Evolutionary conservation across 2,797 vertebrate genomes (phyloP), one percentile per base, ranked within the genome.

Genomic region (Sebastes minor): DNA sequence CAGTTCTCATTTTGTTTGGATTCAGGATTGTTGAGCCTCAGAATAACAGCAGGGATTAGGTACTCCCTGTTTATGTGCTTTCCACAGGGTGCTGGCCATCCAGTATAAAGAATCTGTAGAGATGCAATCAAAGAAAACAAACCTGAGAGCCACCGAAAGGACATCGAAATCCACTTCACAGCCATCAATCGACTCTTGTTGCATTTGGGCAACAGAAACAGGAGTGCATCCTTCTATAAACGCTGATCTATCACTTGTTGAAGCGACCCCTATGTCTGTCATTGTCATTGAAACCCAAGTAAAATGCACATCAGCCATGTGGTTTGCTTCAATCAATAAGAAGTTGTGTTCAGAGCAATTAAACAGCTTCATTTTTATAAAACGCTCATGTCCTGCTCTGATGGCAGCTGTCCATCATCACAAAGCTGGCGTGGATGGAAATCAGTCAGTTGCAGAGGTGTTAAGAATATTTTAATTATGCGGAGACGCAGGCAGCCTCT

Each of bases 1-100:
- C 81, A 60, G 49, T 76, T 85, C 86, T 90, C 83, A 85, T 92
- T 92, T 92, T 84, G 83, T 91, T 89, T 82, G 84, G 83, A 90
- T 91, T 93, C 80, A 81, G 86, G 87, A 85, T 80, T 80, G 83
- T 57, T 80, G 70, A 86, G 82, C 42, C 80, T 72, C 73, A 57
- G 74, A 89, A 82, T 90, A 87, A 81, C 76, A 76, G 84, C 61
- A 68, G 74, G 81, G 76, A 90, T 89, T 72, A 68, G 79, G 8
- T 73, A 25, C 60, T 65, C 60, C n/a, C 22, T 86, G 82, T 92
- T 82, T 88, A 79, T 80, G 76, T 75, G 89, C 67, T 83, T 89
- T 88, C 85, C 79, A 84, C 64, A 73, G 32, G 28, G 60, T 14
- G 52, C 87, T 42, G 77, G 62, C 70, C 68, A 87, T 88, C 86